phyloP scores from a whole-genome alignment of 2,797 vertebrate species.

The Aulostomus chinensis region DNA sequence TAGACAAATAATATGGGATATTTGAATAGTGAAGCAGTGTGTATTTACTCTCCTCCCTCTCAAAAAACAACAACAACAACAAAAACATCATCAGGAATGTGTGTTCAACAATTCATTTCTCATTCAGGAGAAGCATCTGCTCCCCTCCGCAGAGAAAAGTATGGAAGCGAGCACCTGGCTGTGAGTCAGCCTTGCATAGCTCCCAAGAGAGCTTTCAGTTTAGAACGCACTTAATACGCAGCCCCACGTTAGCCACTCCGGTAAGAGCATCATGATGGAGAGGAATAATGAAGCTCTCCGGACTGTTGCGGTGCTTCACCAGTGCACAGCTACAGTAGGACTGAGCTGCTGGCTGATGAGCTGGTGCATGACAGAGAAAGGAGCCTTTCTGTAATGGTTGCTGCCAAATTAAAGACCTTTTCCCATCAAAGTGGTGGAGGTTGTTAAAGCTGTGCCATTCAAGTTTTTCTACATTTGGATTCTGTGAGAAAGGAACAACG shows the following conservation, averaged over 20 bases:
- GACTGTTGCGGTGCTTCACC: slow-evolving; percentile 29
- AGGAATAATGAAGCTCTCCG: slow-evolving; percentile 63
- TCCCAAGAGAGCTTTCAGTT: slow-evolving; percentile 68
- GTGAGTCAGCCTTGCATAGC: slow-evolving; percentile 68
- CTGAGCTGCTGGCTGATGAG: slow-evolving; percentile 26
- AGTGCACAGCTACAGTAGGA: slow-evolving; percentile 50
- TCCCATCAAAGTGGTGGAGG: too few relatives aligned
- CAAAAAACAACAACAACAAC: too few relatives aligned
- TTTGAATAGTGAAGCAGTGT: too few relatives aligned
- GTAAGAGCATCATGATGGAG: slow-evolving; percentile 45
- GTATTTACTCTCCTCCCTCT: too few relatives aligned
- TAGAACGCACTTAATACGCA: slow-evolving; percentile 74
- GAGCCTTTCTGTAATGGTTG: not conserved
- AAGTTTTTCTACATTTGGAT: too few relatives aligned
- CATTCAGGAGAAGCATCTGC: slow-evolving; percentile 73
- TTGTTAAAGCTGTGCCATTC: too few relatives aligned
- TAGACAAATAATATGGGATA: too few relatives aligned
- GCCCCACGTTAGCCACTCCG: slow-evolving; percentile 50
- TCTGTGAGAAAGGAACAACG: too few relatives aligned
- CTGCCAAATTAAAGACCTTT: slow-evolving; percentile 4
- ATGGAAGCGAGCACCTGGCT: slow-evolving; percentile 72
- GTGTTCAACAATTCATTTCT: slow-evolving; percentile 33
- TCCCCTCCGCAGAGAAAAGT: slow-evolving; percentile 57
- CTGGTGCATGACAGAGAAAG: not conserved
- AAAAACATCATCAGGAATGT: slow-evolving; percentile 28